Percentiles rank a stretch among this genome's conserved stretches.
Conservation (phyloP, 2,113 vertebrate species). For the Cryptoleucopteryx plumbea region DNA sequence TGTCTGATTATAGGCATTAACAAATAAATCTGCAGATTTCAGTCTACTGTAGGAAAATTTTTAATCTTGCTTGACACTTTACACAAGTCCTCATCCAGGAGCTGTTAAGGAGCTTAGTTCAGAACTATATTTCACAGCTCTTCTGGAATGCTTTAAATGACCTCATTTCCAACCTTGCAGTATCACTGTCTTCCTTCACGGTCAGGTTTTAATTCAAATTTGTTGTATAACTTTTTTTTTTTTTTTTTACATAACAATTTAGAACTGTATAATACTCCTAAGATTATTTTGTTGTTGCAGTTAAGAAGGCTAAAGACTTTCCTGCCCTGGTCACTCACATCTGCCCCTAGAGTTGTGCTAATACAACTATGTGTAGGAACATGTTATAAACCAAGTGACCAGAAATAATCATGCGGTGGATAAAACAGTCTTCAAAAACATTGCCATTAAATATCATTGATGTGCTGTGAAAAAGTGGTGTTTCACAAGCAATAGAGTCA, state of each 20-base stretch:
- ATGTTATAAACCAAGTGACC: neutral
- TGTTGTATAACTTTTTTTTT: neutral
- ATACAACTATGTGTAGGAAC: neutral
- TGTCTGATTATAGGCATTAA: slow-evolving; percentile 14
- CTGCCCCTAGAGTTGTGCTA: accelerated
- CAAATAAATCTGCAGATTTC: slow-evolving; percentile 26
- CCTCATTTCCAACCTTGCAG: neutral
- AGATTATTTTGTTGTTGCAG: neutral
- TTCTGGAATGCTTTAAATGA: neutral
- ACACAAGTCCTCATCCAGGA: neutral
- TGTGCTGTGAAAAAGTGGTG: neutral
- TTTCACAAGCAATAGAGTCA: neutral
- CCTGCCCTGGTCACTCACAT: neutral
- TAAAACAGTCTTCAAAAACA: neutral
- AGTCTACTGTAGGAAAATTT: neutral
- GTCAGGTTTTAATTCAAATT: neutral
- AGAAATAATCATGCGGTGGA: neutral
- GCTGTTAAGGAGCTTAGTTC: slow-evolving; percentile 28
- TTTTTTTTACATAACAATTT: neutral
- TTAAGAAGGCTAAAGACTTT: neutral
- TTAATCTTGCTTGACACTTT: slow-evolving; percentile 43
- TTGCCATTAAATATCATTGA: neutral
- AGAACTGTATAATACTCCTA: neutral
- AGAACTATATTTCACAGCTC: neutral
- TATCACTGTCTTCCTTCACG: neutral